Conservation (phyloP, 2,113 vertebrate species). For the Cyphomyrus discorhynchus region DNA sequence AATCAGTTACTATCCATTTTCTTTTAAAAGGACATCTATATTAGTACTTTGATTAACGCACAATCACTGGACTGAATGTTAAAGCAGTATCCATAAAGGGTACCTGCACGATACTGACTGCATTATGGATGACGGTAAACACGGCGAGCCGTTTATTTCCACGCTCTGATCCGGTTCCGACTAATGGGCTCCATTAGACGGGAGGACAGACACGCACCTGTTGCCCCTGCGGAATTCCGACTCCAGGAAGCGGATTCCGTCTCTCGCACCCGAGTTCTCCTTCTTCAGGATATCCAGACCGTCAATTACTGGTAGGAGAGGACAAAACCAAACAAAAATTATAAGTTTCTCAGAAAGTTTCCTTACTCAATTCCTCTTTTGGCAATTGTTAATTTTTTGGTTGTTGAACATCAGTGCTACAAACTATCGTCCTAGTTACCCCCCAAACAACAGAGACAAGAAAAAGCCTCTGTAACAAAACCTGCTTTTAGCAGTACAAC, state of each 20-base stretch:
- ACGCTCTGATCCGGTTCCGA: background rate
- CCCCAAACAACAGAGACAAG: background rate
- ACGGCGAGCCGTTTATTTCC: background rate
- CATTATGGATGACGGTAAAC: background rate
- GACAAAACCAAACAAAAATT: background rate
- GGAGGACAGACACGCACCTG: constrained; percentile 60
- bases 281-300: constrained; percentile 90
- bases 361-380: background rate
- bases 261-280: constrained; percentile 82
- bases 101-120: background rate
- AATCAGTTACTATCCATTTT: background rate
- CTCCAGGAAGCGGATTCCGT: constrained; percentile 89
- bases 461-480: background rate
- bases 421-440: background rate
- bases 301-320: constrained; percentile 74
- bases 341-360: background rate
- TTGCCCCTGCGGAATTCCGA: constrained; percentile 95
- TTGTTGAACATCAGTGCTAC: background rate
- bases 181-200: background rate
- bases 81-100: background rate
- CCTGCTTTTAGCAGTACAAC: background rate
- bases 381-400: background rate
- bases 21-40: background rate
- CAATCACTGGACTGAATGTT: background rate
- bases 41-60: background rate